Evolutionary conservation across 2,113 vertebrate genomes (phyloP).

Genomic region (Paradoxurus hermaphroditus): DNA sequence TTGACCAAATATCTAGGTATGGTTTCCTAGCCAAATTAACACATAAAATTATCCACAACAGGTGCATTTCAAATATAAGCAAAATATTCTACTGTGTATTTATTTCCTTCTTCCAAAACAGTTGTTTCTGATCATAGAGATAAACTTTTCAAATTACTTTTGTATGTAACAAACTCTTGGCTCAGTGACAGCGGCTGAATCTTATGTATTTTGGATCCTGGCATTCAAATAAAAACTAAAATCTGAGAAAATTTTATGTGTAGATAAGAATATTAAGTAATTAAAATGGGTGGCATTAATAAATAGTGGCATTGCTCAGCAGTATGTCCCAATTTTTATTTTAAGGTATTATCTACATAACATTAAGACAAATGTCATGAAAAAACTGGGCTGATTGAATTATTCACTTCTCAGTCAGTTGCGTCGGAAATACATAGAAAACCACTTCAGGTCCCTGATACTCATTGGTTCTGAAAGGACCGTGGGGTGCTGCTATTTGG

Average conservation of each 20-base stretch:
- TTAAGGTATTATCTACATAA: not conserved
- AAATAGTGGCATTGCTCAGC: not conserved
- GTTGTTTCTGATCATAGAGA: not conserved
- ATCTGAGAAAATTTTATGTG: not conserved
- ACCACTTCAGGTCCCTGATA: not conserved
- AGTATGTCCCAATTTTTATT: not conserved
- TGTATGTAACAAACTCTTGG: not conserved
- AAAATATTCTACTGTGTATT: not conserved
- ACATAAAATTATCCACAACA: not conserved
- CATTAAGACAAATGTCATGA: not conserved
- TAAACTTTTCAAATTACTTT: not conserved
- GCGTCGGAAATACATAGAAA: not conserved
- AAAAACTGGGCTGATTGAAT: not conserved
- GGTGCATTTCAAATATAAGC: not conserved
- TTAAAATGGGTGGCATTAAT: not conserved
- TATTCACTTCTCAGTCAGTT: not conserved
- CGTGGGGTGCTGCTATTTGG: conserved; percentile 44
- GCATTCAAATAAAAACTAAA: not conserved
- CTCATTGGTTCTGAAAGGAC: conserved; percentile 54
- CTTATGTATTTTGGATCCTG: not conserved
- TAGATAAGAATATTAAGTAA: not conserved
- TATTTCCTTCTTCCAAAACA: not conserved
- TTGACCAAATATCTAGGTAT: not conserved
- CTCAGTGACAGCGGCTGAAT: not conserved
- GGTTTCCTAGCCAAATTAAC: not conserved